A percentile compares a stretch with the other conserved stretches of the same genome.
Conservation (phyloP, 1,140 invertebrate genomes). For the Saccostrea cuccullata region DNA sequence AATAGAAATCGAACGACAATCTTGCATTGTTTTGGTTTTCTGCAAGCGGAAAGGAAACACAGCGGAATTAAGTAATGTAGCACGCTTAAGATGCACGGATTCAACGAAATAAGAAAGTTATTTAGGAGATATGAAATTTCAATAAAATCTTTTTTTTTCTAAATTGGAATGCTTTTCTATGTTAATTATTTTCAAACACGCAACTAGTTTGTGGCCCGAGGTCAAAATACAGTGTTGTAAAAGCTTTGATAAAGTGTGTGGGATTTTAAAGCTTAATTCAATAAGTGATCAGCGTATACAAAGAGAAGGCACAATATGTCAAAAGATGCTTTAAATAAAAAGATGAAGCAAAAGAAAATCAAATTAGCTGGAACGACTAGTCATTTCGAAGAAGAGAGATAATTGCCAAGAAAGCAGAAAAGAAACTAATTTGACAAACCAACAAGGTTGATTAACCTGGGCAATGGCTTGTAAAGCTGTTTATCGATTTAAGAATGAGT, state of each 20-base stretch:
- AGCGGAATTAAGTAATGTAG: slow-evolving; percentile 11
- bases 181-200: neutral
- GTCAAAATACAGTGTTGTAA: neutral
- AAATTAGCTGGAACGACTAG: neutral
- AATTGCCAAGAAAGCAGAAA: slow-evolving; percentile 26
- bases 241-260: neutral
- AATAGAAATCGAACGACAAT: slow-evolving; percentile 21
- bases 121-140: neutral
- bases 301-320: neutral
- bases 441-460: slow-evolving; percentile 26
- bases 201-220: neutral
- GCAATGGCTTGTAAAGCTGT: slow-evolving; percentile 30
- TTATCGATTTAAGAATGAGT: slow-evolving; percentile 11
- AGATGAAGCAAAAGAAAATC: slow-evolving; percentile 1
- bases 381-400: slow-evolving; percentile 10
- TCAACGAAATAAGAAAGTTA: neutral
- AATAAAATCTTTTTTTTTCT: neutral
- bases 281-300: neutral
- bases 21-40: neutral
- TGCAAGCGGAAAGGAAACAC: neutral
- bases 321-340: slow-evolving; percentile 4
- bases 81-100: neutral
- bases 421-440: slow-evolving; percentile 36
- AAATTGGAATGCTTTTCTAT: slow-evolving; percentile 9
- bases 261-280: neutral